Evolutionary conservation across 2,113 vertebrate genomes (phyloP).

Genomic region (Epinephelus moara): DNA sequence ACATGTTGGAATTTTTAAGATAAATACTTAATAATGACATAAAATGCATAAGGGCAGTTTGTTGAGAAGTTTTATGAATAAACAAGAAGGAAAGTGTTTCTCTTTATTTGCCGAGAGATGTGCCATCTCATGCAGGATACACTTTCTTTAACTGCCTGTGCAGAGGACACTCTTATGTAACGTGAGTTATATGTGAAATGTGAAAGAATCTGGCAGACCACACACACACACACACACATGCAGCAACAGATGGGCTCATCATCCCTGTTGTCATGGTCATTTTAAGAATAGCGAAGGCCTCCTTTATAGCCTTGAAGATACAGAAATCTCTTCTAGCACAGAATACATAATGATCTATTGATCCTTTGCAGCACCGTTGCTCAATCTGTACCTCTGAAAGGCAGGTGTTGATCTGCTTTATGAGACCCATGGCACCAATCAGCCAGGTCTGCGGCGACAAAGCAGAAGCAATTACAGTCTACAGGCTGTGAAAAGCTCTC

Average conservation of each 20-base stretch:
- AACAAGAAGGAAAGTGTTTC: background rate
- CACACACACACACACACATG: background rate
- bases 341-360: slow-evolving; percentile 8
- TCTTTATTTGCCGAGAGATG: background rate
- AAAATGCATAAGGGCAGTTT: background rate
- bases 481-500: background rate
- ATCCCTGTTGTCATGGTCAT: slow-evolving; percentile 23
- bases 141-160: background rate
- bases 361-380: background rate
- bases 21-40: background rate
- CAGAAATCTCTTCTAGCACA: background rate
- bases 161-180: background rate
- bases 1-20: background rate
- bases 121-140: background rate
- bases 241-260: slow-evolving; percentile 31
- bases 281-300: slow-evolving; percentile 17
- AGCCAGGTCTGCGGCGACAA: background rate
- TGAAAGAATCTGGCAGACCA: slow-evolving; percentile 10
- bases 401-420: slow-evolving; percentile 25
- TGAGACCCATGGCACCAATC: background rate
- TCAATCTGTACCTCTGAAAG: slow-evolving; percentile 19
- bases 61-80: background rate
- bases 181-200: background rate
- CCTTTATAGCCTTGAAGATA: slow-evolving; percentile 1
- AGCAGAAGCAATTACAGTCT: background rate